Conservation (phyloP, 2,113 vertebrate genomes). For the Ictalurus punctatus region DNA sequence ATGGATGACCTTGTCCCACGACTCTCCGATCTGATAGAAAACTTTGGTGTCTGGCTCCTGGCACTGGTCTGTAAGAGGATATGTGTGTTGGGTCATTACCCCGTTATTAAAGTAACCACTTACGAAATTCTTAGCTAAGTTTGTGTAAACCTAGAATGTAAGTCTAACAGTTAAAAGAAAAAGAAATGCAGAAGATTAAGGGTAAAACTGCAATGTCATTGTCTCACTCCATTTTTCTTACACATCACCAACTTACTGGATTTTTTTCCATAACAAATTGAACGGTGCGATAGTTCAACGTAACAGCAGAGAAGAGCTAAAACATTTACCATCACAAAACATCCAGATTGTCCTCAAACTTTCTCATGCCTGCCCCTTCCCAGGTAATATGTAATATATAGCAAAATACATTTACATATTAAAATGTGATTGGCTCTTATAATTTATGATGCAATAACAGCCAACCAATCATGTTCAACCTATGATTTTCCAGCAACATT, state of each 20-base stretch:
- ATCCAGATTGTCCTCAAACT: not conserved
- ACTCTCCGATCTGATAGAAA: constrained; percentile 94
- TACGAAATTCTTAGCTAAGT: constrained; percentile 3
- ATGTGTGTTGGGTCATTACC: constrained; percentile 17
- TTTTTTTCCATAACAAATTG: not conserved
- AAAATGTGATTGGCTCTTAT: not conserved
- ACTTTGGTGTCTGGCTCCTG: constrained; percentile 89
- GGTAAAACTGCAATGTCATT: not conserved
- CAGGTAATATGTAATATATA: not conserved
- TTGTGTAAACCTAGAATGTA: not conserved
- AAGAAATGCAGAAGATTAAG: not conserved
- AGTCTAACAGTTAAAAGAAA: constrained; percentile 24
- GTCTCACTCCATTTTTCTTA: not conserved
- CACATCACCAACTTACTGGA: not conserved
- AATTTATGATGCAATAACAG: not conserved
- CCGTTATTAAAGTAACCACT: constrained; percentile 15
- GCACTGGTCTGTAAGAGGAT: constrained; percentile 84
- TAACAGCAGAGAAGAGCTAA: not conserved
- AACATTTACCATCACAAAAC: not conserved
- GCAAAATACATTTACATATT: not conserved
- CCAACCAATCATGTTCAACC: not conserved
- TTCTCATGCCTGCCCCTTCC: not conserved
- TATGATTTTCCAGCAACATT: not conserved
- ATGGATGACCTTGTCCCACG: constrained; percentile 88
- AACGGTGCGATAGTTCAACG: not conserved